Evolutionary conservation across 1,140 invertebrate genomes (phyloP).

Genomic region (Octopus sinensis): DNA sequence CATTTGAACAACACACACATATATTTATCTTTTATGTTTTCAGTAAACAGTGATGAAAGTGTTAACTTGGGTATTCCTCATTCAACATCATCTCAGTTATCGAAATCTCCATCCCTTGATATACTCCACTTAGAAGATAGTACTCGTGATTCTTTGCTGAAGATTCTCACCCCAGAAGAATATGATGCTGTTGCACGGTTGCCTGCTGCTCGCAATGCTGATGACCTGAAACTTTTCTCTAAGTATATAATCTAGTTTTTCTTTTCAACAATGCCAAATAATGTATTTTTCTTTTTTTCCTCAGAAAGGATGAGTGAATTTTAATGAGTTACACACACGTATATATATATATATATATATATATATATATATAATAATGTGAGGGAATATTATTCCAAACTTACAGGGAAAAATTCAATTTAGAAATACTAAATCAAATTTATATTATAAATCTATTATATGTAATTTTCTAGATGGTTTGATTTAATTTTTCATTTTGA

Average conservation of each 20-base stretch:
- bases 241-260: conserved; percentile 33
- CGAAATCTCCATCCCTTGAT: conserved; percentile 44
- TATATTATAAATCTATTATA: too few species aligned
- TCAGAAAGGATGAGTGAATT: too few species aligned
- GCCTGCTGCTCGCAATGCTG: conserved; percentile 69
- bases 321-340: too few species aligned
- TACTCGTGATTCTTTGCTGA: conserved; percentile 52
- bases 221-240: conserved; percentile 75
- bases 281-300: too few species aligned
- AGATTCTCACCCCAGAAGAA: conserved; percentile 67
- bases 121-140: conserved; percentile 37
- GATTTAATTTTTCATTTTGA: too few species aligned
- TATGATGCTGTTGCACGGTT: conserved; percentile 66
- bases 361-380: too few species aligned
- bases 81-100: conserved; percentile 25
- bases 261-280: not conserved
- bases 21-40: conserved; percentile 12
- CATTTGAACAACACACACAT: not conserved
- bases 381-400: too few species aligned
- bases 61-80: conserved; percentile 21
- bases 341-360: too few species aligned
- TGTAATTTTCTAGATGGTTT: too few species aligned
- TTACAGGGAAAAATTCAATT: too few species aligned
- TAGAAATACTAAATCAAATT: too few species aligned
- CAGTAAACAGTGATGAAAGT: conserved; percentile 47